Conservation (phyloP, 2,888 invertebrate species). For the Eupelmus urozonus region DNA sequence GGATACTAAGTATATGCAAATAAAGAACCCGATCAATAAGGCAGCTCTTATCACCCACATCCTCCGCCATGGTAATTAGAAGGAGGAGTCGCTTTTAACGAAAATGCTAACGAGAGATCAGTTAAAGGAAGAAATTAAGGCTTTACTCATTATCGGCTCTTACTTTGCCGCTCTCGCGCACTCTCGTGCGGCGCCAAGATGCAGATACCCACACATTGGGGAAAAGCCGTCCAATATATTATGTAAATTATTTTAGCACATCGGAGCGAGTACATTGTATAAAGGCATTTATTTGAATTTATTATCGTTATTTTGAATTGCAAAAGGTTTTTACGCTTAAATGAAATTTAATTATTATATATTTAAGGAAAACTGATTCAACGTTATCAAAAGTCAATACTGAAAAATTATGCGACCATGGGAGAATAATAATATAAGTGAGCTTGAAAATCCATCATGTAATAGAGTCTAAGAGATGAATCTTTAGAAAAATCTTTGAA, state of each 20-base stretch:
- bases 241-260: conserved; percentile 47
- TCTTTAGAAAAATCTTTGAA: too few relatives aligned
- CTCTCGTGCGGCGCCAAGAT: conserved; percentile 29
- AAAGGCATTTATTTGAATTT: neutral
- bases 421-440: too few relatives aligned
- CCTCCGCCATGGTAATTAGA: conserved; percentile 46
- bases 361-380: too few relatives aligned
- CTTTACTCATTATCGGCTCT: conserved; percentile 51
- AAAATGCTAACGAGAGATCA: conserved; percentile 43
- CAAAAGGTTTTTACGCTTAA: too few relatives aligned
- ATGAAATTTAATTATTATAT: too few relatives aligned
- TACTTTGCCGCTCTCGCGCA: conserved; percentile 20
- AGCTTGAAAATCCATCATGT: too few relatives aligned
- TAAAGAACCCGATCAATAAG: neutral
- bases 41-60: conserved; percentile 25
- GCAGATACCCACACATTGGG: conserved; percentile 22
- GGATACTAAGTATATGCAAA: conserved; percentile 13
- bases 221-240: conserved; percentile 44
- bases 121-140: conserved; percentile 44
- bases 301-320: too few relatives aligned
- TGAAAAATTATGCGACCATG: too few relatives aligned
- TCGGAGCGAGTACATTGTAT: neutral
- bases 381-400: too few relatives aligned
- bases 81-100: conserved; percentile 12
- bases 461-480: too few relatives aligned